These are phyloP conservation scores for Exocentrus adspersus DNA, from an alignment of 2,888 invertebrate species.

Conservation along the genomic window DNA sequence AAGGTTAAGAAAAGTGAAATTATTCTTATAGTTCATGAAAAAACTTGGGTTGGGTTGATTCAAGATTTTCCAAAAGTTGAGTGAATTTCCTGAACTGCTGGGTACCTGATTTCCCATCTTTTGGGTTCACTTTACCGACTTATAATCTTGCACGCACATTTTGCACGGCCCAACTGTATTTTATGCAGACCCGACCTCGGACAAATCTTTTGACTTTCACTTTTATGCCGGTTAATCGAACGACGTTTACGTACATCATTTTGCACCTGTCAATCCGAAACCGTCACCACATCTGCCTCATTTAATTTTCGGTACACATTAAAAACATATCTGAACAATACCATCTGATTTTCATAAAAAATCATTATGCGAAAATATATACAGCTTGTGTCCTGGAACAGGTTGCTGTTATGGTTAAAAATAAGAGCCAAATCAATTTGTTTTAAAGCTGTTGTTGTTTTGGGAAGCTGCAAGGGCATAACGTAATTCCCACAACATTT, in stretches of 20 bases:
- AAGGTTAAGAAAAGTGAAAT: too few relatives aligned
- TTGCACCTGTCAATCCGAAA: conserved; percentile 21
- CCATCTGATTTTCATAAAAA: conserved; percentile 17
- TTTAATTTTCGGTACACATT: conserved; percentile 23
- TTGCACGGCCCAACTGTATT: conserved; percentile 14
- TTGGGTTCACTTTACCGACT: not conserved
- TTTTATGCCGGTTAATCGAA: conserved; percentile 26
- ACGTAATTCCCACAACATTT: too few relatives aligned
- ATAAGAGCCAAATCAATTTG: not conserved
- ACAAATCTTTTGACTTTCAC: conserved; percentile 38
- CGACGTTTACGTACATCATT: conserved; percentile 4
- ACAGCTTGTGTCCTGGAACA: not conserved
- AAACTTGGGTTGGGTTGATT: too few relatives aligned
- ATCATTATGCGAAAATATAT: not conserved
- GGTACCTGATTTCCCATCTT: too few relatives aligned
- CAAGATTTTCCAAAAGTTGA: too few relatives aligned
- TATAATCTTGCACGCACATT: conserved; percentile 4
- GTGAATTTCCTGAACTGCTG: too few relatives aligned
- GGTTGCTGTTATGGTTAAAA: not conserved
- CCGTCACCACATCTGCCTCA: conserved; percentile 18
- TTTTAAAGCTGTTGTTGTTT: too few relatives aligned
- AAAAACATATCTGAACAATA: conserved; percentile 22
- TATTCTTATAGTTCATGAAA: too few relatives aligned
- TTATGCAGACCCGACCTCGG: conserved; percentile 27
- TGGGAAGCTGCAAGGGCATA: not conserved